phyloP scores from a whole-genome alignment of 2,797 vertebrate species.

The Peromyscus aztecus region DNA sequence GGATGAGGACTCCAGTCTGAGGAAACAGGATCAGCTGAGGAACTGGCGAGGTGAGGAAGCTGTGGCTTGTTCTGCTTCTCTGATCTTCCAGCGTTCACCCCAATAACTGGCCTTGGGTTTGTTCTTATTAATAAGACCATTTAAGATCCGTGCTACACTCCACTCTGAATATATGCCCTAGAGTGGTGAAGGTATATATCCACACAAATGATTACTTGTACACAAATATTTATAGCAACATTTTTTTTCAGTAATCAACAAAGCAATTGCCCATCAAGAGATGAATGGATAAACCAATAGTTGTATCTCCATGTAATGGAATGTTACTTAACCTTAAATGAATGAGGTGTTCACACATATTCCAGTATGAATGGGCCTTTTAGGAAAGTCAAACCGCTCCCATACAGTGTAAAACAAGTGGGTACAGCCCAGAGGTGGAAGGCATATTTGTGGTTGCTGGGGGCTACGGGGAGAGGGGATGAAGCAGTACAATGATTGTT shows the following conservation, averaged over 20 bases:
- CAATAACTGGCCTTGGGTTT: no score
- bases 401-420: background rate
- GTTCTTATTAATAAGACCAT: no score
- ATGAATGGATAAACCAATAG: background rate
- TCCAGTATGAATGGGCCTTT: background rate
- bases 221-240: background rate
- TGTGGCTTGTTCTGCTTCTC: no score
- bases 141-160: no score
- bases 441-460: background rate
- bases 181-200: background rate
- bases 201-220: background rate
- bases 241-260: background rate
- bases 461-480: background rate
- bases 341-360: background rate
- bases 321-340: background rate
- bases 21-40: no score
- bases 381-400: background rate
- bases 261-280: background rate
- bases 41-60: no score
- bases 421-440: background rate
- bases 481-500: background rate
- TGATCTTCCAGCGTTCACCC: no score
- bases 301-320: background rate
- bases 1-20: no score
- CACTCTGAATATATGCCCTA: background rate